Base-by-base conservation (phyloP, 2,797 vertebrate genomes). In the Silurus aristotelis region DNA sequence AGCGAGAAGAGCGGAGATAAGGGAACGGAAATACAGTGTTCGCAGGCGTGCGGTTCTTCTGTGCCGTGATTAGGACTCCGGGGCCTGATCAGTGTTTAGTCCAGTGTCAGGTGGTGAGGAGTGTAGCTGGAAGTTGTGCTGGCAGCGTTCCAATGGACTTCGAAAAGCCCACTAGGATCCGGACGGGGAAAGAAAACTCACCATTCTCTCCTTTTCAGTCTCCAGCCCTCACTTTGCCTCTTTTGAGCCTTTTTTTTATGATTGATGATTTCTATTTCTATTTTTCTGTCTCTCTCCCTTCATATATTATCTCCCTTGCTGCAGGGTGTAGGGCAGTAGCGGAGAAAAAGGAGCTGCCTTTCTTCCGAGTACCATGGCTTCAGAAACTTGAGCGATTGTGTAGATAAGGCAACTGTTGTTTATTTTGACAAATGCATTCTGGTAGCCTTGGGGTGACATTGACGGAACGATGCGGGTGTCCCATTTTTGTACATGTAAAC, bases 371-470 rank as follows among this genome's bases (percentile, higher is more conserved):
- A 86, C 63, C 43, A 17, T 19, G 66, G 67, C 61, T 85, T 52
- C 66, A 85, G 72, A 84, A 83, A 80, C 80, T 80, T 83, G 86
- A 84, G 83, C 46, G 64, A 83, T 84, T 71, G 78, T 82, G 60
- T 81, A 75, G 64, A 66, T 80, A 88, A 87, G 15, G 66, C 73
- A 75, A 61, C 83, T 80, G 81, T 86, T 90, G 85, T 89, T 90
- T 88, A 87, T 88, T 87, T 89, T 89, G 87, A 87, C 77, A 88
- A 88, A 89, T 86, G 61, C 46, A 66, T 68, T 84, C 58, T 86
- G 86, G 84, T 89, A 88, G 89, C 85, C 81, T 87, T 86, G 82
- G 84, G 83, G 84, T 78, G 85, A 88, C 90, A 87, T 87, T 88
- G 88, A 88, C 14, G 10, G 77, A 90, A 83, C 43, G 48, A 76